Conservation (phyloP, 2,888 invertebrate species). For the Neoascia interrupta region DNA sequence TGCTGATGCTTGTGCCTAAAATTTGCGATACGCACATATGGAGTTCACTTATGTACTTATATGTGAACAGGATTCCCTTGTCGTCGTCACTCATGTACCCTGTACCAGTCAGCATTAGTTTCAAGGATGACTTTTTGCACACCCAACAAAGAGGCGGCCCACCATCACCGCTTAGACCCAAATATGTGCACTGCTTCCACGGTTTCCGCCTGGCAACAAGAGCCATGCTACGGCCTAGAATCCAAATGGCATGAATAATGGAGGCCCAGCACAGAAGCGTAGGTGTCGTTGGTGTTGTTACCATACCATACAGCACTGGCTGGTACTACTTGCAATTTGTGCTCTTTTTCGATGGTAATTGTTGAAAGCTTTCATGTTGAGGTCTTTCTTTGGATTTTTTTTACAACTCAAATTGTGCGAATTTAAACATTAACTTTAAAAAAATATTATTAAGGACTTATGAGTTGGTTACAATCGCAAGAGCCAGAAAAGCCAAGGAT, state of each 20-base stretch:
- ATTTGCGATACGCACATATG: constrained; percentile 59
- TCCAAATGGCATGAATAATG: constrained; percentile 45
- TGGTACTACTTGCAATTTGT: constrained; percentile 15
- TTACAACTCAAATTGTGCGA: too few species aligned
- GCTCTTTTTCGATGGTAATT: constrained; percentile 24
- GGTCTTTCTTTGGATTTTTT: too few species aligned
- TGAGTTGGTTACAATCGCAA: too few species aligned
- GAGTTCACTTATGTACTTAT: constrained; percentile 40
- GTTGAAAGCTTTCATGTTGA: constrained; percentile 35
- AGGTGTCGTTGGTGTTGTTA: constrained; percentile 49
- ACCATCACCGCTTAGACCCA: constrained; percentile 35
- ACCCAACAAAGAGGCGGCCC: constrained; percentile 10
- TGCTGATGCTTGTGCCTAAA: constrained; percentile 44
- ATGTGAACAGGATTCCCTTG: constrained; percentile 23
- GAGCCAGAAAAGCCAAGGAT: too few species aligned
- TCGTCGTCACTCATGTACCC: constrained; percentile 37
- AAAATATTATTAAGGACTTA: too few species aligned
- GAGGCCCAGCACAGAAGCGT: constrained; percentile 35
- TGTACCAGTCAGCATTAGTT: constrained; percentile 39
- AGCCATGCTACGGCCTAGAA: constrained; percentile 22
- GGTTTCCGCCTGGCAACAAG: constrained; percentile 62
- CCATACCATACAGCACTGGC: constrained; percentile 21
- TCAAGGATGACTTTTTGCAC: constrained; percentile 60
- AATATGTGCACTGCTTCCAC: constrained; percentile 58
- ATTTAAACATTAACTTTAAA: too few species aligned